Evolutionary conservation across 2,888 invertebrate species (phyloP).

Genomic region (Catonia carolina): DNA sequence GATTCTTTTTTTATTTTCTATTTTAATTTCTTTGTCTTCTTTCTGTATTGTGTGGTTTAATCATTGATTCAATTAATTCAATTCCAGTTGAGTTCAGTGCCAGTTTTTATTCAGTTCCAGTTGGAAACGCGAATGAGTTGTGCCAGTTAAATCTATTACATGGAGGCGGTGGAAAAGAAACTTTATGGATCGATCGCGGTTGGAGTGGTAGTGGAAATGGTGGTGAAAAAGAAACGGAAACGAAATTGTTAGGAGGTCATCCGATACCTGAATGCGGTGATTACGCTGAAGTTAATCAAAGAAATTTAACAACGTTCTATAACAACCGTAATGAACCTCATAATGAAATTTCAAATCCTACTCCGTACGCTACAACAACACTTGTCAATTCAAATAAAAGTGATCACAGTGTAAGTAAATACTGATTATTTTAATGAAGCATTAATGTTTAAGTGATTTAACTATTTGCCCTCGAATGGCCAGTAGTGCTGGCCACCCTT

Average conservation of each 20-base stretch:
- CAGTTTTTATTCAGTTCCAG: constrained; percentile 36
- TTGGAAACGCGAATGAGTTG: constrained; percentile 36
- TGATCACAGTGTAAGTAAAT: constrained; percentile 26
- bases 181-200: constrained; percentile 53
- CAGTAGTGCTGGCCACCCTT: too few relatives aligned
- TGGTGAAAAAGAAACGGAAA: constrained; percentile 35
- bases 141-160: constrained; percentile 36
- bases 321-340: constrained; percentile 39
- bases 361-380: constrained; percentile 70
- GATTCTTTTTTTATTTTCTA: too few relatives aligned
- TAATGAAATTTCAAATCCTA: constrained; percentile 41
- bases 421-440: neutral
- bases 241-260: constrained; percentile 22
- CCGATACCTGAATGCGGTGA: constrained; percentile 28
- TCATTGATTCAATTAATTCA: constrained; percentile 18
- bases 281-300: constrained; percentile 43
- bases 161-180: constrained; percentile 49
- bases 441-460: neutral
- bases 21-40: too few relatives aligned
- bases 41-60: too few relatives aligned
- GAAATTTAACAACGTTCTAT: constrained; percentile 36
- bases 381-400: constrained; percentile 39
- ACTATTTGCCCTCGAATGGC: neutral
- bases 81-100: constrained; percentile 37
- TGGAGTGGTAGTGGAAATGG: constrained; percentile 12